Percentiles rank a stretch among this genome's conserved stretches.
Evolutionary conservation across 2,888 invertebrate species (phyloP).

Genomic region (Sphecodes monilicornis): DNA sequence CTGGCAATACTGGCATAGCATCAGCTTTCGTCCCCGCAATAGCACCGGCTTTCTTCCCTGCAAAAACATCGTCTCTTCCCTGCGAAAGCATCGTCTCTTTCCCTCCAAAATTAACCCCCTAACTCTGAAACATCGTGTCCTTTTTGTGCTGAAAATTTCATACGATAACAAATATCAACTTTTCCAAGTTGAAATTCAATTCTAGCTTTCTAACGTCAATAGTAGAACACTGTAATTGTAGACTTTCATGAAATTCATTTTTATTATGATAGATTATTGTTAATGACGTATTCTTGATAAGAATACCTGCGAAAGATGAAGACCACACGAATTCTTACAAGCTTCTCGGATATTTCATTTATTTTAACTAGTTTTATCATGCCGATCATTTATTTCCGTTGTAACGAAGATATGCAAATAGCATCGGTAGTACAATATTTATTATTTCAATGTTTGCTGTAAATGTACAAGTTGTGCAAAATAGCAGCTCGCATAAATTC

Average conservation of each 20-base stretch:
- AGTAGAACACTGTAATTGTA: too few species aligned
- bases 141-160: neutral
- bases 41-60: neutral
- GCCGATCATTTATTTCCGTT: too few species aligned
- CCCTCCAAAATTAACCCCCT: neutral
- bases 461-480: too few species aligned
- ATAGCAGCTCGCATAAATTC: too few species aligned
- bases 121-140: neutral
- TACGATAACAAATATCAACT: neutral
- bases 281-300: neutral
- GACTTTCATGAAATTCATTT: neutral
- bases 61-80: neutral
- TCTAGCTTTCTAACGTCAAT: neutral
- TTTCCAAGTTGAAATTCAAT: neutral
- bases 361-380: too few species aligned
- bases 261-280: neutral
- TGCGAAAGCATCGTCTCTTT: neutral
- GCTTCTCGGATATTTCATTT: neutral
- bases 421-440: too few species aligned
- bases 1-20: conserved; percentile 55
- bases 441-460: too few species aligned
- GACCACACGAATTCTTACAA: neutral
- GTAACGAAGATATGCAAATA: too few species aligned
- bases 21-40: conserved; percentile 20
- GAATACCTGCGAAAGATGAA: too few species aligned